A percentile compares a stretch with the other conserved stretches of the same genome.
Conservation (phyloP, 2,113 vertebrate genomes). For the Tachysurus vachellii region DNA sequence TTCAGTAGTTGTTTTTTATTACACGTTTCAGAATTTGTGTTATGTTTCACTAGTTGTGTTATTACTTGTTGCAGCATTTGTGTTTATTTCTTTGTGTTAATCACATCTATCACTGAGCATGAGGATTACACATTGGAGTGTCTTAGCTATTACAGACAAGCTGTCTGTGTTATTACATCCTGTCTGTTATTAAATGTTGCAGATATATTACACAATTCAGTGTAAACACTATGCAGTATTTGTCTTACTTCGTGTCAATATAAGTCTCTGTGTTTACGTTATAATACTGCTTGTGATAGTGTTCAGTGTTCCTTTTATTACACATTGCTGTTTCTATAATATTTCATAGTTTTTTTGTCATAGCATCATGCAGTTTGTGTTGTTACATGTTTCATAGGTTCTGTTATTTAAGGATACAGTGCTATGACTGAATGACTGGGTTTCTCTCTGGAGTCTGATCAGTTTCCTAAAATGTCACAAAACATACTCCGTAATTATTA, state of each 20-base stretch:
- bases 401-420: neutral
- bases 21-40: no score
- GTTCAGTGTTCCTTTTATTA: neutral
- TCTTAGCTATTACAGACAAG: no score
- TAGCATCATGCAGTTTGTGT: neutral
- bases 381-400: neutral
- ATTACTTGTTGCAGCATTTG: no score
- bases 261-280: neutral
- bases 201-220: no score
- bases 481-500: neutral
- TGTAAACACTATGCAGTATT: no score
- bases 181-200: no score
- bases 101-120: no score
- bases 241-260: neutral
- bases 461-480: neutral
- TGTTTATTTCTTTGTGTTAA: no score
- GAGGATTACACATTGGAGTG: no score
- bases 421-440: neutral
- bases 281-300: neutral
- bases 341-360: neutral
- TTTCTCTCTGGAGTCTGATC: neutral
- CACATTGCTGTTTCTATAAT: neutral
- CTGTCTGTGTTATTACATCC: no score
- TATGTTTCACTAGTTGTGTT: no score
- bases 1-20: no score